A percentile compares a stretch with the other conserved stretches of the same genome.
Evolutionary conservation across 2,113 vertebrate species (phyloP).

Genomic region (Paedocypris sp.): DNA sequence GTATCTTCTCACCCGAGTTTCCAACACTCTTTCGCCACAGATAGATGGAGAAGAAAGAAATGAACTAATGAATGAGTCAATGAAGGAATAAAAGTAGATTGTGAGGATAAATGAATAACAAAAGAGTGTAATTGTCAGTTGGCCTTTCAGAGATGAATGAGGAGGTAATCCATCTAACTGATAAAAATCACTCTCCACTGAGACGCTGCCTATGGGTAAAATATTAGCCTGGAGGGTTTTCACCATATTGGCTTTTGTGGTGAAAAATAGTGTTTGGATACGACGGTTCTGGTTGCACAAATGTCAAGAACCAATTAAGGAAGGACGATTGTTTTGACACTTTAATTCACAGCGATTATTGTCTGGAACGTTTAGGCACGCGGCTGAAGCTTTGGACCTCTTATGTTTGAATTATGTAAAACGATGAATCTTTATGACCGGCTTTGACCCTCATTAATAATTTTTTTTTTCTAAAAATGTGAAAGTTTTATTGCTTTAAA

Average conservation of each 20-base stretch:
- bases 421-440: background rate
- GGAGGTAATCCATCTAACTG: conserved; percentile 18
- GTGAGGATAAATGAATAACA: conserved; percentile 15
- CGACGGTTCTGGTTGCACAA: background rate
- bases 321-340: background rate
- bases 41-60: conserved; percentile 11
- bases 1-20: background rate
- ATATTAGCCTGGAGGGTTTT: conserved; percentile 12
- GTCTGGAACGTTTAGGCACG: background rate
- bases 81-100: conserved; percentile 5
- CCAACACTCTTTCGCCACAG: background rate
- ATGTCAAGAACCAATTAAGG: conserved; percentile 24
- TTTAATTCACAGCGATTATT: background rate
- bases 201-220: conserved; percentile 8
- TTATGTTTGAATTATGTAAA: background rate
- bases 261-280: conserved; percentile 11
- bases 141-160: conserved; percentile 23
- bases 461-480: background rate
- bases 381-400: no score
- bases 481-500: no score
- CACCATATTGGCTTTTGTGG: background rate
- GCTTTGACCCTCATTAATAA: no score
- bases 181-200: conserved; percentile 7
- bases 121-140: conserved; percentile 6
- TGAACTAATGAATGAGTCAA: conserved; percentile 12